phyloP scores from a whole-genome alignment of 1,140 invertebrate species.

The Caenorhabditis briggsae region DNA sequence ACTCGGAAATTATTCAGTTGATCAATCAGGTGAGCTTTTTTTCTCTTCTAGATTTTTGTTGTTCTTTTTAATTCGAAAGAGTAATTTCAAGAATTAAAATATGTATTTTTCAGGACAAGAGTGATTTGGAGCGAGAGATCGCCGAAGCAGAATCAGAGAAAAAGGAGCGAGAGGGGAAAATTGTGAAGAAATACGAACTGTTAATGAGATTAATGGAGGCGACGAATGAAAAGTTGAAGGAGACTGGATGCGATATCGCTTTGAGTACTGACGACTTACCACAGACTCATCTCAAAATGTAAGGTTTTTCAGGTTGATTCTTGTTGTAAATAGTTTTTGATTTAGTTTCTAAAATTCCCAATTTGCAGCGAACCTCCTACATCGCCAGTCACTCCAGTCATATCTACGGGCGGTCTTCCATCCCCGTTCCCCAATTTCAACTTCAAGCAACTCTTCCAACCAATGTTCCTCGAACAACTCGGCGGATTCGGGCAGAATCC shows the following conservation, averaged over 20 bases:
- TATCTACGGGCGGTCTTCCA: neutral
- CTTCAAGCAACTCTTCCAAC: conserved; percentile 43
- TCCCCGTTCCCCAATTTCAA: neutral
- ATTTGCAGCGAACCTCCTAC: conserved; percentile 4
- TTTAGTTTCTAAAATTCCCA: neutral
- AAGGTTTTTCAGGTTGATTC: neutral
- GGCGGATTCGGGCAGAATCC: neutral
- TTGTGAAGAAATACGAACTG: conserved; percentile 60
- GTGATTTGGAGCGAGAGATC: conserved; percentile 60
- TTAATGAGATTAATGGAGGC: conserved; percentile 58
- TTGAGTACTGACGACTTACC: conserved; percentile 48
- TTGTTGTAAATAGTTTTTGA: neutral
- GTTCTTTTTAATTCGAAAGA: neutral
- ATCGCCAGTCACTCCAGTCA: neutral
- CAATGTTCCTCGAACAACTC: conserved; percentile 31
- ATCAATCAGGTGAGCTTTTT: conserved; percentile 63
- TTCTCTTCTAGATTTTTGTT: neutral
- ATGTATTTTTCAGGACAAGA: conserved; percentile 63
- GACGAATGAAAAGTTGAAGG: conserved; percentile 66
- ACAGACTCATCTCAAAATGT: conserved; percentile 52
- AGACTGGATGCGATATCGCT: conserved; percentile 61
- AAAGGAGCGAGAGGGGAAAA: conserved; percentile 57
- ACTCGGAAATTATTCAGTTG: conserved; percentile 66
- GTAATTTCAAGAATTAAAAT: neutral
- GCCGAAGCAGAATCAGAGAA: conserved; percentile 58